A percentile compares a stretch with the other conserved stretches of the same genome.
Conservation (phyloP, 2,113 vertebrate species). For the Cervus canadensis region DNA sequence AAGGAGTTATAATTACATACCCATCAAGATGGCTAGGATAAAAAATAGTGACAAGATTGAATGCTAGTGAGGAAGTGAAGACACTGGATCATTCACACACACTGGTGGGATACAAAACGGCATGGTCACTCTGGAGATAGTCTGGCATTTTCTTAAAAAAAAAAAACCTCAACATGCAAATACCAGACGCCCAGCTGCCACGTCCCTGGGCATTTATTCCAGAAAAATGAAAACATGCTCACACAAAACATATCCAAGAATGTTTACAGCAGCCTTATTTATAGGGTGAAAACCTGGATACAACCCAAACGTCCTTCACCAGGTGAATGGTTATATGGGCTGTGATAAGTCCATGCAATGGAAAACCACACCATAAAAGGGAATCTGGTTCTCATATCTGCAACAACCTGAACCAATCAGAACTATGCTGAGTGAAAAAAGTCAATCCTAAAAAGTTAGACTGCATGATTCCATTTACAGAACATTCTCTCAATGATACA, state of each 20-base stretch:
- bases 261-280: background rate
- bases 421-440: background rate
- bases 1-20: background rate
- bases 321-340: background rate
- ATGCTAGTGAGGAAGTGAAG: background rate
- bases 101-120: background rate
- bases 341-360: background rate
- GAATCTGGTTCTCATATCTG: rapidly evolving
- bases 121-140: background rate
- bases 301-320: background rate
- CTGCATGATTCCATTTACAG: background rate
- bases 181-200: background rate
- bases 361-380: background rate
- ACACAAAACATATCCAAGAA: background rate
- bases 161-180: background rate
- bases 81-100: rapidly evolving
- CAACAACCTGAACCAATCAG: too few relatives aligned
- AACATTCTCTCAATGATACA: background rate
- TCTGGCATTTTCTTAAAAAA: background rate
- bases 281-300: background rate
- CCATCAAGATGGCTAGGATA: background rate
- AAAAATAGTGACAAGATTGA: background rate
- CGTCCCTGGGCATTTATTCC: background rate
- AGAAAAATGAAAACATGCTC: background rate
- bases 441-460: background rate